phyloP scores from a whole-genome alignment of 2,113 vertebrate genomes.

The Cettia cetti region DNA sequence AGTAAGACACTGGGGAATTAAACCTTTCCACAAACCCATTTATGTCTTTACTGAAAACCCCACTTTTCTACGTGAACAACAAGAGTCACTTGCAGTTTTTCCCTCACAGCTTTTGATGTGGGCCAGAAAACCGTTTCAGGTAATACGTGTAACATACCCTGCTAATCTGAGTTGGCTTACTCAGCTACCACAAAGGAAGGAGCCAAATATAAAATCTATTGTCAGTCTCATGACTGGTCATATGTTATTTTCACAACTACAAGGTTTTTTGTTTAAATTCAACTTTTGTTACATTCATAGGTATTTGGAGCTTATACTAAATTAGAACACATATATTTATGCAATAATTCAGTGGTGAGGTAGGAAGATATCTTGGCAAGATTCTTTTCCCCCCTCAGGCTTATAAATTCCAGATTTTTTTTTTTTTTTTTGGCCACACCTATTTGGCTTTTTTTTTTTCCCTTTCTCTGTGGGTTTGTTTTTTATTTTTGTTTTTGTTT shows the following conservation, averaged over 20 bases:
- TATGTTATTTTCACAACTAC: not conserved
- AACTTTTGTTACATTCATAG: not conserved
- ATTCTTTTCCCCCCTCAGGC: not conserved
- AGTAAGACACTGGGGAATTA: conserved; percentile 30
- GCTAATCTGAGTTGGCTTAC: not conserved
- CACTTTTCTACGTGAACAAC: not conserved
- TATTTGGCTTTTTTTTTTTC: not conserved
- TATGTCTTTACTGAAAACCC: conserved; percentile 27
- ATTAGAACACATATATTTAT: conserved; percentile 11
- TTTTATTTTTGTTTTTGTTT: not conserved
- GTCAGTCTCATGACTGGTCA: not conserved
- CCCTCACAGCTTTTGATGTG: conserved; percentile 4
- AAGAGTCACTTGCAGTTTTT: not conserved
- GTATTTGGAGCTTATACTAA: not conserved
- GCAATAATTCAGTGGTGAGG: not conserved
- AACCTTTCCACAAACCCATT: conserved; percentile 8
- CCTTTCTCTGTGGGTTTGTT: too few relatives aligned
- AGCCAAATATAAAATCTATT: conserved; percentile 23
- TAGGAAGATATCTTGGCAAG: not conserved
- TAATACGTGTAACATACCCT: not conserved
- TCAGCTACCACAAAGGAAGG: not conserved
- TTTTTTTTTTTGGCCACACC: not conserved
- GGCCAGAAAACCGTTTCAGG: conserved; percentile 25
- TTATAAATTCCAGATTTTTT: not conserved
- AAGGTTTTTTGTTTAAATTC: not conserved